Evolutionary conservation across 2,113 vertebrate species (phyloP), one percentile per base, ranked within the genome.

Genomic region (Larimichthys crocea): DNA sequence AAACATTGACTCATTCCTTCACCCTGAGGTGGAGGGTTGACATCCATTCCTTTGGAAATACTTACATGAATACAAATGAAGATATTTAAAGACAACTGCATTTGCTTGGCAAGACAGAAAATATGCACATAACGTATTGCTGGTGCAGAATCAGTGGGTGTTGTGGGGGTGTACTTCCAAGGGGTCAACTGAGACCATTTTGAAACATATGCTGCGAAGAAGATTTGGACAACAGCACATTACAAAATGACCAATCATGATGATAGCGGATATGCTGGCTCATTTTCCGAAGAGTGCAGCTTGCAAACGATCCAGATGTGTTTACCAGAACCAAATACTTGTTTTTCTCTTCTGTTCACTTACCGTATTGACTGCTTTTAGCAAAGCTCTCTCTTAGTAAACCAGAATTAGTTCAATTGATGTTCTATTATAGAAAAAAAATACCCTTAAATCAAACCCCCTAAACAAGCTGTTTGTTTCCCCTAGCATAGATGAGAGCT

Each of bases 31-130:
- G 89, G 59, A 82, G 86, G 85, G 77, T 81, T 89, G 79, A 82
- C 85, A 87, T 88, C 76, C 82, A 80, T 74, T 86, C 74, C 91
- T 91, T 81, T 86, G 80, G 80, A 91, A 89, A 89, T 79, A 90
- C 90, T 86, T 86, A 81, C 86, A 85, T 85, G 87, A 91, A 94
- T 93, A 92, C 91, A 91, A 93, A 94, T 92, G 91, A 90, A 89
- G 88, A 88, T 93, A 93, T 93, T 92, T 91, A 85, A 93, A 93
- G 91, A 87, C 73, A 66, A 40, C 70, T 2, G 89, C 84, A 83
- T 91, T 78, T 87, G 85, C 87, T 76, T 10, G 72, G 82, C 63
- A 74, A 82, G 74, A 83, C 73, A 46, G 80, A 88, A 83, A 92
- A 80, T 86, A 89, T 89, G 77, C 83, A 85, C 82, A 57, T 16